Base-by-base conservation (phyloP, 1,140 invertebrate genomes). In the Dreissena polymorpha region DNA sequence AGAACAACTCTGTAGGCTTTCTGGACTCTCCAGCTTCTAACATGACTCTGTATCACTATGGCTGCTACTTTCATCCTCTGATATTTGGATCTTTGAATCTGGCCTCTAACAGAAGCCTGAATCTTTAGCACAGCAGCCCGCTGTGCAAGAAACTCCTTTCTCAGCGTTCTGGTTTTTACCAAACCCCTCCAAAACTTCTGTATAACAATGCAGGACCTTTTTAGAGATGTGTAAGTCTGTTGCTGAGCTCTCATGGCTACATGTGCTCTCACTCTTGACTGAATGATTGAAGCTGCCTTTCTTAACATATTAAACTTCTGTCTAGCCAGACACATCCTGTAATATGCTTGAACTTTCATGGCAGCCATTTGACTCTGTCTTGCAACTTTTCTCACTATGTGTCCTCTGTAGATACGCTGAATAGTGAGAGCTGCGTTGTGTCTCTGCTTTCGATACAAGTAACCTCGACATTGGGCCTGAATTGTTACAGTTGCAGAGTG, bases 401-500 rank as follows among this genome's bases (percentile, higher is more conserved):
- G 55, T 27, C 79, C 71, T 29, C 85, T 57, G 29, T 70, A 84
- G 13, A 67, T 39, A 0, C 50, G 72, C 83, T 90, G 89, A 27
- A 89, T 87, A 63, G 23, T 79, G 63, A 86, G 76, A 13, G 73
- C 83, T 75, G 88, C 82, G 53, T 27, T 55, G 0, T 73, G 27
- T 3, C 29, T 25, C 18, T 10, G 64, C 67, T 64, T 70, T 23
- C 72, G 21, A 0, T 27, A 18, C 0, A 88, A 23, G 76, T 85
- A 90, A 23, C 78, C 53, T 39, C 68, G n/a, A 50, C 74, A 77
- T n/a, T 65, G 67, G 1, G 86, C 75, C 51, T 86, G 86, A 7
- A 86, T 53, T 63, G 49, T 86, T 23, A 85, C 79, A 18, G 78
- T 82, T 16, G 80, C 84, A 49, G 60, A 12, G 79, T 86, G 87